Evolutionary conservation across 1,140 invertebrate species (phyloP).

Genomic region (Sarcophaga peregrina): DNA sequence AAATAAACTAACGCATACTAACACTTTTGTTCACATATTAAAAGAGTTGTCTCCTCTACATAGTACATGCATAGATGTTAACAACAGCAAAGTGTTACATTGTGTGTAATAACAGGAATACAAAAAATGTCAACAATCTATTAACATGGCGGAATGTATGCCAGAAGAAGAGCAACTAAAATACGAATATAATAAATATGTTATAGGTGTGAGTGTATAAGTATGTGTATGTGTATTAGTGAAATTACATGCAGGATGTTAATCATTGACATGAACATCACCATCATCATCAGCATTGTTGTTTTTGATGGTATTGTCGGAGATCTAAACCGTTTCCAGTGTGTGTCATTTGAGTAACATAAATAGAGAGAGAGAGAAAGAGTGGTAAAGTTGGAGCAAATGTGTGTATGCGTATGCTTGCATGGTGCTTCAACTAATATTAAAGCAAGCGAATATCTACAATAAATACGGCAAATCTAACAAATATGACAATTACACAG

Average conservation of each 20-base stretch:
- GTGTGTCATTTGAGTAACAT: no score
- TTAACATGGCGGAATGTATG: slow-evolving; percentile 8
- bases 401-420: no score
- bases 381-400: no score
- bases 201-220: neutral
- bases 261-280: neutral
- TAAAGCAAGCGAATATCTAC: no score
- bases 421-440: no score
- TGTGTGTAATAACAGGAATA: neutral
- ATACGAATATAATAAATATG: neutral
- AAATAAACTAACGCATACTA: no score
- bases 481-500: no score
- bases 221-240: neutral
- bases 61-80: no score
- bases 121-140: slow-evolving; percentile 23
- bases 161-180: slow-evolving; percentile 12
- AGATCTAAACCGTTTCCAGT: neutral
- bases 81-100: slow-evolving; percentile 4
- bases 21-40: no score
- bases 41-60: no score
- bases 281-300: neutral
- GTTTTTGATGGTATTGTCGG: neutral
- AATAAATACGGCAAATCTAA: no score
- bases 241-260: neutral
- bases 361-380: no score